A percentile compares a stretch with the other conserved stretches of the same genome.
These are phyloP conservation scores for Holotrichia oblita DNA, from an alignment of 1,140 invertebrate species.

Conservation along the genomic window DNA sequence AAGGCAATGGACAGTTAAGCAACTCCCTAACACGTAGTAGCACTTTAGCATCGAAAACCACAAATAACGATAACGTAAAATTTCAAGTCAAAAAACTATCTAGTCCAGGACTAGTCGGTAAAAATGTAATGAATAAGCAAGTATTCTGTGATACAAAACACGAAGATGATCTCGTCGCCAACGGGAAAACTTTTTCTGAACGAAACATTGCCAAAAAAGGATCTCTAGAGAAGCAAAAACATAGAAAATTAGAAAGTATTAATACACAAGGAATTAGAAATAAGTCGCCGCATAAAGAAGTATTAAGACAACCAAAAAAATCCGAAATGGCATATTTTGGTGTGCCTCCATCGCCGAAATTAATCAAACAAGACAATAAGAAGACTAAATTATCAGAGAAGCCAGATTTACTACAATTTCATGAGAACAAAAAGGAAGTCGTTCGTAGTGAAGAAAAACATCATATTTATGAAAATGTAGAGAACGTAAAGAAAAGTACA, in stretches of 20 bases:
- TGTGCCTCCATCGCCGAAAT: slow-evolving; percentile 49
- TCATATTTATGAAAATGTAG: slow-evolving; percentile 59
- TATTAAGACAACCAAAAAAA: slow-evolving; percentile 58
- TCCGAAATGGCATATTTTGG: slow-evolving; percentile 60
- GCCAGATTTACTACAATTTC: slow-evolving; percentile 54
- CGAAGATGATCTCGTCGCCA: not conserved
- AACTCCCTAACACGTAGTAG: not conserved
- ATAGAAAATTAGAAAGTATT: slow-evolving; percentile 38
- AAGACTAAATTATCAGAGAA: slow-evolving; percentile 52
- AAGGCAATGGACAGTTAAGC: not conserved
- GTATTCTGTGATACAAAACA: slow-evolving; percentile 30
- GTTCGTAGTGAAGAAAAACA: not conserved
- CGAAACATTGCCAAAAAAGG: slow-evolving; percentile 25
- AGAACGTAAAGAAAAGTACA: slow-evolving; percentile 42
- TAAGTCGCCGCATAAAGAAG: slow-evolving; percentile 43
- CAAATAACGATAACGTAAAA: not conserved
- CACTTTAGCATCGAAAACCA: not conserved
- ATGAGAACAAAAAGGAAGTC: slow-evolving; percentile 44
- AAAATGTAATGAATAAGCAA: slow-evolving; percentile 40
- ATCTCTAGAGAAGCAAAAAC: slow-evolving; percentile 34
- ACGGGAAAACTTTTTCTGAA: not conserved
- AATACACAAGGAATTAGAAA: slow-evolving; percentile 25
- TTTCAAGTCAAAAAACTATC: slow-evolving; percentile 50
- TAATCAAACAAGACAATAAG: slow-evolving; percentile 46
- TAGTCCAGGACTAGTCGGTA: slow-evolving; percentile 55